Evolutionary conservation across 2,797 vertebrate species (phyloP).

Genomic region (Neosilurus mollespiculum): DNA sequence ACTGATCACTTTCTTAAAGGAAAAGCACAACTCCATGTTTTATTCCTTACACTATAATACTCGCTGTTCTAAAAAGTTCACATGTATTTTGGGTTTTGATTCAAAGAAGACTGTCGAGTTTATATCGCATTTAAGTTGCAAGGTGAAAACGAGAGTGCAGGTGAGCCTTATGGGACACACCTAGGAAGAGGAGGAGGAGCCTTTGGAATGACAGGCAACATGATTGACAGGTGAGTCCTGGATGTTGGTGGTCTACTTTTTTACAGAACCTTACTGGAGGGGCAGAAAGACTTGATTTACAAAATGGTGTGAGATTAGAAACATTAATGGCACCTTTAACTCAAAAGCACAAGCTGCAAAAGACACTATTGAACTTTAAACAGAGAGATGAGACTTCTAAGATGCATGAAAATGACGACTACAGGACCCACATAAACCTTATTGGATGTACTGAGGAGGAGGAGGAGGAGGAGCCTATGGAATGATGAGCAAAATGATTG

Average conservation of each 20-base stretch:
- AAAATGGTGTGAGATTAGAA: no score
- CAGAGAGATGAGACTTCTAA: no score
- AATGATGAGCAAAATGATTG: neutral
- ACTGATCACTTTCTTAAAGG: neutral
- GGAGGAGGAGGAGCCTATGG: neutral
- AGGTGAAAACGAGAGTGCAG: neutral
- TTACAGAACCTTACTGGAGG: neutral
- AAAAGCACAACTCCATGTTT: neutral
- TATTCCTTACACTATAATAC: neutral
- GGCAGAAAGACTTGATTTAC: no score
- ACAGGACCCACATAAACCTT: no score
- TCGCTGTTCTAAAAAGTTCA: neutral
- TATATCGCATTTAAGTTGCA: neutral
- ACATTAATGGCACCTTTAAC: no score
- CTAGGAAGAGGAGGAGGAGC: neutral
- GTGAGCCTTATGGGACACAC: neutral
- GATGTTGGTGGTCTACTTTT: neutral
- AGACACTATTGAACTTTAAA: no score
- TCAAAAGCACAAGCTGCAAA: no score
- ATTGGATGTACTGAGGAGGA: no score
- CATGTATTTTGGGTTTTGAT: neutral
- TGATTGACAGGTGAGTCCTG: conserved; percentile 20
- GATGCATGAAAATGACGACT: no score
- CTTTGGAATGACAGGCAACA: neutral
- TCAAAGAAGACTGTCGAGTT: neutral